Percentiles rank a stretch among this genome's conserved stretches.
These are phyloP conservation scores for Bellardia pandia DNA, from an alignment of 2,888 invertebrate species.

Conservation along the genomic window DNA sequence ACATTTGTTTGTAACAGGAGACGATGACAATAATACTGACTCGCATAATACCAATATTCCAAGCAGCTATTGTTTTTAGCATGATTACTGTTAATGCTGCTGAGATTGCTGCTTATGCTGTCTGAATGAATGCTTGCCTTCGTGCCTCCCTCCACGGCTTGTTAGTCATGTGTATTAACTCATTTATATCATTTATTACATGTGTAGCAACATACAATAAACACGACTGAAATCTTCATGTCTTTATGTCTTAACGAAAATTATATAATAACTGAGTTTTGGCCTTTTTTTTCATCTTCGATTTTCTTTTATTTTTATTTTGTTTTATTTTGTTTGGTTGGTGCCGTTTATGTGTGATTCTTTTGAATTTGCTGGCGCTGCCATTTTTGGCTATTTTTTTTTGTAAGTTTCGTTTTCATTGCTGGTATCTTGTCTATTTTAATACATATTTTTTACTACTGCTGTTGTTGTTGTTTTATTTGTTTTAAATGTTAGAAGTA, in stretches of 20 bases:
- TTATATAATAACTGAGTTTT: constrained; percentile 60
- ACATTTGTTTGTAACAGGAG: constrained; percentile 60
- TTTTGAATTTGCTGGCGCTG: constrained; percentile 70
- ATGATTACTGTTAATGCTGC: not conserved
- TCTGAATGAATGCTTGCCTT: not conserved
- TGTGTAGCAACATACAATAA: constrained; percentile 62
- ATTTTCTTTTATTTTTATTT: constrained; percentile 24
- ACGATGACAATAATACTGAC: constrained; percentile 14
- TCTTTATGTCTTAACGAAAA: constrained; percentile 54
- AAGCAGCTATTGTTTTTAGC: constrained; percentile 21
- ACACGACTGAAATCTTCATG: constrained; percentile 64
- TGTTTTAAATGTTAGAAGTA: constrained; percentile 64
- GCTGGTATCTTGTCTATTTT: constrained; percentile 10
- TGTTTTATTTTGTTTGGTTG: constrained; percentile 1
- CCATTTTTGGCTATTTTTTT: constrained; percentile 63
- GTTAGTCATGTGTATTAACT: constrained; percentile 61
- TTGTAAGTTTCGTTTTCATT: not conserved
- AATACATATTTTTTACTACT: constrained; percentile 9
- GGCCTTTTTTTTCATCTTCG: constrained; percentile 1
- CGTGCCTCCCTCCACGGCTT: not conserved
- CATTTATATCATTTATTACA: constrained; percentile 62
- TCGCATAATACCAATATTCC: constrained; percentile 32
- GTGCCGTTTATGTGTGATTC: constrained; percentile 58
- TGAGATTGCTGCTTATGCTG: not conserved
- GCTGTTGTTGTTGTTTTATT: constrained; percentile 15